These are phyloP conservation scores for Hirtodrosophila trivittata DNA, from an alignment of 2,888 invertebrate species.

Conservation along the genomic window DNA sequence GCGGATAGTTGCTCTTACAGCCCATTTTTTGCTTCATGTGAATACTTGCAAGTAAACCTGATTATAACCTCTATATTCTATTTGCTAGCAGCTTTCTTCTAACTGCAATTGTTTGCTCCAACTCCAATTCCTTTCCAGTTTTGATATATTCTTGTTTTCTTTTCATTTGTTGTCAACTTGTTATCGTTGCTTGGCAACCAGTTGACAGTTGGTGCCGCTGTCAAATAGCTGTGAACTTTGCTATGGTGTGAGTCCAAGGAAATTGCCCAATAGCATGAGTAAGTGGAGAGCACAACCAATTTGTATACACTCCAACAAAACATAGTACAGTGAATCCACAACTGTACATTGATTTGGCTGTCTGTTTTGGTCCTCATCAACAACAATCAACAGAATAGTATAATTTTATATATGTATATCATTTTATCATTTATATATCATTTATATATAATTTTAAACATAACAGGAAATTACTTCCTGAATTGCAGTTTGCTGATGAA, in stretches of 20 bases:
- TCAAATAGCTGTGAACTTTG: constrained; percentile 9
- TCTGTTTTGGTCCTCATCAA: too few species aligned
- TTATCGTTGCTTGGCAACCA: constrained; percentile 56
- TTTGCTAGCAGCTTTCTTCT: constrained; percentile 4
- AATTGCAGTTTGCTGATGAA: too few species aligned
- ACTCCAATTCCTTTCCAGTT: constrained; percentile 22
- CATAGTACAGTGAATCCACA: too few species aligned
- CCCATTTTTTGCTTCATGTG: constrained; percentile 49
- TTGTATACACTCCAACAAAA: too few species aligned
- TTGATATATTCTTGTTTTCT: constrained; percentile 2
- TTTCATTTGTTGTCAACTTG: constrained; percentile 48
- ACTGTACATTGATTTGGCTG: too few species aligned
- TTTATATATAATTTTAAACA: too few species aligned
- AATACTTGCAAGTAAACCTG: not conserved
- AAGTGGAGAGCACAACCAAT: not conserved
- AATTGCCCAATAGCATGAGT: not conserved
- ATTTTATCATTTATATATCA: too few species aligned
- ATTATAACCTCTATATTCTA: not conserved
- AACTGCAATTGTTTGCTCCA: constrained; percentile 31
- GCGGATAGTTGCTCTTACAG: constrained; percentile 79
- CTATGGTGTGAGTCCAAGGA: constrained; percentile 14
- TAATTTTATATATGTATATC: too few species aligned
- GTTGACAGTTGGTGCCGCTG: constrained; percentile 10
- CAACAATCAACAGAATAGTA: too few species aligned
- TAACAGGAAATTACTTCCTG: too few species aligned